Evolutionary conservation across 2,888 invertebrate species (phyloP).

Genomic region (Pseudeuparius sepicola): DNA sequence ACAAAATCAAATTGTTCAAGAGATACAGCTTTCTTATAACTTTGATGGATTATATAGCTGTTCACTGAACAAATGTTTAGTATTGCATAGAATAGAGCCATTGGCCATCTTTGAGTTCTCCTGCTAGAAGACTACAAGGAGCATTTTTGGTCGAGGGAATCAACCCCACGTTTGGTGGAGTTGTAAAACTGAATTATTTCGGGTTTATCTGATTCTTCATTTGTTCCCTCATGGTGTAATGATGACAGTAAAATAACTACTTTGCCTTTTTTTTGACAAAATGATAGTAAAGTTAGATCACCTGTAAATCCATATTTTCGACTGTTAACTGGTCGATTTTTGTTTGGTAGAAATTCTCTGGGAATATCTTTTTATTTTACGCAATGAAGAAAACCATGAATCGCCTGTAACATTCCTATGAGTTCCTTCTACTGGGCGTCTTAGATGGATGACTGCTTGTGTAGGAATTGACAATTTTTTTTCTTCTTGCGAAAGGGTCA

Average conservation of each 20-base stretch:
- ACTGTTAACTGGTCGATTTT: constrained; percentile 5
- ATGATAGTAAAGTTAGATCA: constrained; percentile 11
- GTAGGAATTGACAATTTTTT: constrained; percentile 13
- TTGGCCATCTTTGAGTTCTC: no score
- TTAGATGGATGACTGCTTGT: constrained; percentile 12
- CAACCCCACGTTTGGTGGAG: no score
- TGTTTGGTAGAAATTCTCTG: constrained; percentile 7
- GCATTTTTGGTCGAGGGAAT: no score
- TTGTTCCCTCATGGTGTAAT: constrained; percentile 10
- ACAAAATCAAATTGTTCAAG: no score
- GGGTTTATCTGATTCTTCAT: constrained; percentile 8
- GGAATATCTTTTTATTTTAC: constrained; percentile 13
- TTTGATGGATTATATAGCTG: no score
- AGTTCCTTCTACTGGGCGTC: constrained; percentile 8
- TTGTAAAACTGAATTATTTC: no score
- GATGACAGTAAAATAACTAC: constrained; percentile 12
- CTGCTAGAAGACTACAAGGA: no score
- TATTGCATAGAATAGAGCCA: no score
- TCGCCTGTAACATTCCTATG: constrained; percentile 14
- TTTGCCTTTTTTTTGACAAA: constrained; percentile 11
- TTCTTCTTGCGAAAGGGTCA: no score
- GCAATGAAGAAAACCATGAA: constrained; percentile 12
- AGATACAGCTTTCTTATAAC: no score
- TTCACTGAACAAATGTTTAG: no score
- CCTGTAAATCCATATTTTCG: constrained; percentile 13